phyloP scores from a whole-genome alignment of 2,797 vertebrate species.

The Myoxocephalus aenaeus region DNA sequence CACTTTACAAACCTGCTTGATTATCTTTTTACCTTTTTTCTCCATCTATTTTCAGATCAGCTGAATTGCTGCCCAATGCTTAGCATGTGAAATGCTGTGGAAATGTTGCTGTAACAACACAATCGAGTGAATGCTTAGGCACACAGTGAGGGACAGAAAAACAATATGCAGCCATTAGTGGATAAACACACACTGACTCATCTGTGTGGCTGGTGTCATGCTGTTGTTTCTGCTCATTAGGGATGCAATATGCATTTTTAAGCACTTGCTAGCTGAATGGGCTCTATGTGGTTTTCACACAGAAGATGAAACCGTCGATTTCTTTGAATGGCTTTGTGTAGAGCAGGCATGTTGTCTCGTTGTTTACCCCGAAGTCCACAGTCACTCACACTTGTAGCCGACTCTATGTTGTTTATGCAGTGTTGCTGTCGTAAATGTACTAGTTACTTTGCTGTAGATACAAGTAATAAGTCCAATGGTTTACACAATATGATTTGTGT shows the following conservation, averaged over 20 bases:
- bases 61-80: neutral
- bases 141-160: constrained; percentile 39
- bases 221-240: constrained; percentile 60
- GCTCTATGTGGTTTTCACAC: constrained; percentile 2
- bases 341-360: neutral
- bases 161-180: constrained; percentile 57
- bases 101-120: constrained; percentile 30
- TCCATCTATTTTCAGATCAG: constrained; percentile 1
- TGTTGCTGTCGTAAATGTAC: neutral
- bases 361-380: neutral
- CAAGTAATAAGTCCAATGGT: neutral
- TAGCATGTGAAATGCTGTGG: constrained; percentile 3
- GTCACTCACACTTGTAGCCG: neutral
- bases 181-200: constrained; percentile 61
- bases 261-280: constrained; percentile 31
- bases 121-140: constrained; percentile 28
- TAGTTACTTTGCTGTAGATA: neutral
- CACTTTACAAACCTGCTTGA: constrained; percentile 3
- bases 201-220: constrained; percentile 45
- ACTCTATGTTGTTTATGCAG: neutral
- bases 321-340: constrained; percentile 17
- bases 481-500: neutral
- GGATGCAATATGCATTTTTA: constrained; percentile 52
- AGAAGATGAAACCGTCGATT: constrained; percentile 13
- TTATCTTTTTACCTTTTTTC: constrained; percentile 5